These are phyloP conservation scores for Hirtodrosophila confusa DNA, from an alignment of 2,888 invertebrate genomes.

Conservation along the genomic window DNA sequence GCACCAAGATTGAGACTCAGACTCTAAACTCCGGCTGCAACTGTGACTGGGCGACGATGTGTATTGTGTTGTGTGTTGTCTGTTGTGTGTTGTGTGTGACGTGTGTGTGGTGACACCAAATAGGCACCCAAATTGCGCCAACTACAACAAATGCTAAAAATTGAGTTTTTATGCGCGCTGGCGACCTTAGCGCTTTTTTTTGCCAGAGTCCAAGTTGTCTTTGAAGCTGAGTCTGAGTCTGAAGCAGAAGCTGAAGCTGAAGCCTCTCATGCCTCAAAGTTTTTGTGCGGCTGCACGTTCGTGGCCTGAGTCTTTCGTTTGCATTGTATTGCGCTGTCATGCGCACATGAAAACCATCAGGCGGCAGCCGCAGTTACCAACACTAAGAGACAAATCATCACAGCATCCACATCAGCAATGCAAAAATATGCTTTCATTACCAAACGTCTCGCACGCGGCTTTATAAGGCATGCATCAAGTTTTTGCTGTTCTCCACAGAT, in stretches of 20 bases:
- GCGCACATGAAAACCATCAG: constrained; percentile 70
- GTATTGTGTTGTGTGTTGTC: constrained; percentile 15
- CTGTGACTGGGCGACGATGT: constrained; percentile 12
- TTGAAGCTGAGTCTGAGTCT: constrained; percentile 3
- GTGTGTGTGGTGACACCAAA: constrained; percentile 67
- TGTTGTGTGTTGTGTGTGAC: constrained; percentile 26
- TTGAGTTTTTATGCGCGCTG: constrained; percentile 64
- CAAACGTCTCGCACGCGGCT: constrained; percentile 60
- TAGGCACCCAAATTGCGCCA: constrained; percentile 70
- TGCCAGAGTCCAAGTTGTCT: too few species aligned
- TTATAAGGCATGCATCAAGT: constrained; percentile 54
- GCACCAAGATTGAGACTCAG: constrained; percentile 8
- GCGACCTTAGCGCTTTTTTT: constrained; percentile 61
- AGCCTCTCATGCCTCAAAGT: constrained; percentile 20
- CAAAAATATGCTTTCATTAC: constrained; percentile 77
- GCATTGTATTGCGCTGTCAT: constrained; percentile 77
- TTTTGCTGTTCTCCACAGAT: constrained; percentile 12
- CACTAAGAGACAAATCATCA: constrained; percentile 11
- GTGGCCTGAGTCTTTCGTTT: constrained; percentile 73
- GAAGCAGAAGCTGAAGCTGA: constrained; percentile 6
- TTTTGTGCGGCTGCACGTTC: constrained; percentile 63
- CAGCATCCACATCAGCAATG: constrained; percentile 60
- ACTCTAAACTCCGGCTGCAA: constrained; percentile 3
- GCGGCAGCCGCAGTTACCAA: constrained; percentile 22
- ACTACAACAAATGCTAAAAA: constrained; percentile 62